Conservation (phyloP, 1,140 invertebrate species). For the Leptinotarsa lineolata region DNA sequence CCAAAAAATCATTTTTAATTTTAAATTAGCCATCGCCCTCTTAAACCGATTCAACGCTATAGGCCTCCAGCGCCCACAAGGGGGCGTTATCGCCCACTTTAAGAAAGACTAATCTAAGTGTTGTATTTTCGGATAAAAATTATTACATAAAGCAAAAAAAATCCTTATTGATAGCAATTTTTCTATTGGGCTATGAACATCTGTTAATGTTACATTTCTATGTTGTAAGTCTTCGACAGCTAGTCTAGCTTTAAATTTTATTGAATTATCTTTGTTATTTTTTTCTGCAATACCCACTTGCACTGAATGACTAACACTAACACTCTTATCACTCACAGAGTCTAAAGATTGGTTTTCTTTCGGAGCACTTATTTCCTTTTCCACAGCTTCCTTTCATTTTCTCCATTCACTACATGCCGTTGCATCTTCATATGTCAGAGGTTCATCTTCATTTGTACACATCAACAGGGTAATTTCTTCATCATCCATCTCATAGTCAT, state of each 20-base stretch:
- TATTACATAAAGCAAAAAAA: background rate
- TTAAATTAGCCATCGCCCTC: no score
- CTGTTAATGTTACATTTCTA: no score
- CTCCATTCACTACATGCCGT: conserved; percentile 5
- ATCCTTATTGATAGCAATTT: background rate
- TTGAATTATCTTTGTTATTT: background rate
- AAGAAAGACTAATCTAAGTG: no score
- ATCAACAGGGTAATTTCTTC: conserved; percentile 25
- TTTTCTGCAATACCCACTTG: background rate
- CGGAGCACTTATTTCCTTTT: conserved; percentile 28
- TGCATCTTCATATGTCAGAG: conserved; percentile 23
- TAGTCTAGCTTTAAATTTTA: background rate
- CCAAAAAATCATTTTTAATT: no score
- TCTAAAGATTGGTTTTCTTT: conserved; percentile 32
- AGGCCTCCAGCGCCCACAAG: no score
- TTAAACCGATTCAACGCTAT: no score
- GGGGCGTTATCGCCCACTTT: no score
- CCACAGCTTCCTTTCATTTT: conserved; percentile 31
- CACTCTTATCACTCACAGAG: background rate
- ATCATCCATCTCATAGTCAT: conserved; percentile 33
- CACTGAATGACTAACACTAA: background rate
- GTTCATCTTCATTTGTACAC: conserved; percentile 20
- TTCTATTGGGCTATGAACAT: background rate
- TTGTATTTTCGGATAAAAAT: background rate
- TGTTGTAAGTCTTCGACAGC: background rate